Evolutionary conservation across 2,113 vertebrate species (phyloP).

Genomic region (Bagarius yarrelli): DNA sequence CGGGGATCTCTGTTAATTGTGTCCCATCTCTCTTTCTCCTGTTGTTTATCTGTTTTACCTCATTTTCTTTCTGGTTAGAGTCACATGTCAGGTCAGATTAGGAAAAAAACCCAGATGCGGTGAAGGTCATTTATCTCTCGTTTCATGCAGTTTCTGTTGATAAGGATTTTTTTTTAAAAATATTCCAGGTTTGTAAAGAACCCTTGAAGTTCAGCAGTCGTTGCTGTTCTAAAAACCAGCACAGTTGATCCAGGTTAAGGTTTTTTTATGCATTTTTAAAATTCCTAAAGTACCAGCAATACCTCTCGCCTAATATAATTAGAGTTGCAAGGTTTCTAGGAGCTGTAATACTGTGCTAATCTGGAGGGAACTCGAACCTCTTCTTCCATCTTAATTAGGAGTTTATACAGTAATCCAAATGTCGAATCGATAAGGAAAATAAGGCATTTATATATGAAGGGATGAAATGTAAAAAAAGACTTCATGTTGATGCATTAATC

Average conservation of each 20-base stretch:
- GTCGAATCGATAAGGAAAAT: not conserved
- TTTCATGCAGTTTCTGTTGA: not conserved
- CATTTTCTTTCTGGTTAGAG: conserved; percentile 42
- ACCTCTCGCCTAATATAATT: conserved; percentile 8
- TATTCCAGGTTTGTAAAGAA: conserved; percentile 9
- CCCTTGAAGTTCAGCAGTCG: not conserved
- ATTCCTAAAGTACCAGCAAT: not conserved
- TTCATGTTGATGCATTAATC: conserved; percentile 59
- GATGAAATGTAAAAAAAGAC: conserved; percentile 53
- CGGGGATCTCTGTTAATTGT: conserved; percentile 62
- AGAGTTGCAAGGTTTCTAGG: not conserved
- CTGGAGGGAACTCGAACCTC: not conserved
- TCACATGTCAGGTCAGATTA: conserved; percentile 22
- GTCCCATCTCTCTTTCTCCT: conserved; percentile 54
- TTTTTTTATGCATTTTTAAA: not conserved
- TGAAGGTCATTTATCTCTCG: conserved; percentile 17
- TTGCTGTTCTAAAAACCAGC: not conserved
- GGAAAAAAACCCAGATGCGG: too few relatives aligned
- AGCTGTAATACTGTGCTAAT: not conserved
- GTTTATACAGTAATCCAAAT: not conserved
- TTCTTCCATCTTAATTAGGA: not conserved
- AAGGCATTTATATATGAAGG: conserved; percentile 49
- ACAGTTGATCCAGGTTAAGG: not conserved
- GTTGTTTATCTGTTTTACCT: conserved; percentile 45
- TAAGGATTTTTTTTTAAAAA: not conserved